Percentiles rank a stretch among this genome's conserved stretches.
These are phyloP conservation scores for Zaprionus inermis DNA, from an alignment of 1,140 invertebrate species.

Conservation along the genomic window DNA sequence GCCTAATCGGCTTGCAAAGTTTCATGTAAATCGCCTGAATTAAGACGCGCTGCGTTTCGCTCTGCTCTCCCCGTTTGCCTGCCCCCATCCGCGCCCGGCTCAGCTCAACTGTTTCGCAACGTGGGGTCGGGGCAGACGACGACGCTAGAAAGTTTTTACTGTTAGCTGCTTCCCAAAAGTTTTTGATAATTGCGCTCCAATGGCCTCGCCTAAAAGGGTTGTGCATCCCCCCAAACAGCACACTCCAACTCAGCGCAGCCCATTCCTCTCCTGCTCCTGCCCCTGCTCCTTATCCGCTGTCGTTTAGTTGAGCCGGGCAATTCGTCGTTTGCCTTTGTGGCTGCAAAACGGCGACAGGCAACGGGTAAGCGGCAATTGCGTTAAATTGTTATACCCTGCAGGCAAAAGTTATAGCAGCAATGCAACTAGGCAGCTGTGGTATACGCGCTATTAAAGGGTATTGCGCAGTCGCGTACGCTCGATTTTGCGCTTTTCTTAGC, in stretches of 20 bases:
- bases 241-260: background rate
- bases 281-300: no score
- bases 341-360: constrained; percentile 36
- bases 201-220: constrained; percentile 69
- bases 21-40: constrained; percentile 73
- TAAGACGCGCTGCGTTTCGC: constrained; percentile 63
- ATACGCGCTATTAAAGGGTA: background rate
- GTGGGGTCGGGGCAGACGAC: background rate
- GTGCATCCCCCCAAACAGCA: constrained; percentile 13
- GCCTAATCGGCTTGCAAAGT: constrained; percentile 79
- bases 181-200: constrained; percentile 79
- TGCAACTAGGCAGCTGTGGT: background rate
- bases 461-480: background rate
- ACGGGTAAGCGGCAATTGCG: constrained; percentile 24
- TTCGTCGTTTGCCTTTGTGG: constrained; percentile 40
- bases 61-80: background rate
- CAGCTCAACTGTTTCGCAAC: background rate
- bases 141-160: constrained; percentile 63
- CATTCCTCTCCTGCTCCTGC: constrained; percentile 6
- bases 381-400: constrained; percentile 30
- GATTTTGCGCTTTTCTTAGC: background rate
- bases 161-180: constrained; percentile 58
- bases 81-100: background rate
- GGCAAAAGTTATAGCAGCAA: background rate
- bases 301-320: constrained; percentile 19